phyloP scores from a whole-genome alignment of 2,888 invertebrate genomes.

The Clusia tigrina region DNA sequence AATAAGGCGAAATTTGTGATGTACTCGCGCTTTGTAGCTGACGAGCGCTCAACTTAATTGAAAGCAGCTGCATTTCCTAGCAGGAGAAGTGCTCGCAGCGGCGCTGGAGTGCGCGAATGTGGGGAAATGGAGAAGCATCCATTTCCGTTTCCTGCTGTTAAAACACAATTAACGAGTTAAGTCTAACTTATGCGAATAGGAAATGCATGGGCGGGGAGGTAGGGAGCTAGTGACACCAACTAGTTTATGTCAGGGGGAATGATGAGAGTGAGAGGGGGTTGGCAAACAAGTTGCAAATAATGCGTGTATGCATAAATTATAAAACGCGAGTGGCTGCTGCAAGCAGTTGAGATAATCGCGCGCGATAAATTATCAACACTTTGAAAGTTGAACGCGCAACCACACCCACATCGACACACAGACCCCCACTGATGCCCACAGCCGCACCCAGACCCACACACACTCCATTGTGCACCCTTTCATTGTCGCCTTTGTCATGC shows the following conservation, averaged over 20 bases:
- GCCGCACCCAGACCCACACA: neutral
- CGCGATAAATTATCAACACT: slow-evolving; percentile 52
- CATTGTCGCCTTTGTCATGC: no score
- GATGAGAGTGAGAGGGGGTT: neutral
- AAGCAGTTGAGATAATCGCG: slow-evolving; percentile 52
- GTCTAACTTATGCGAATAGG: slow-evolving; percentile 16
- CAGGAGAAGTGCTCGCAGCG: no score
- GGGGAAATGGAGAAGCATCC: neutral
- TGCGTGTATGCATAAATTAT: slow-evolving; percentile 49
- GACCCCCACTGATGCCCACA: neutral
- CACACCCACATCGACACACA: neutral
- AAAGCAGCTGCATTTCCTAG: no score
- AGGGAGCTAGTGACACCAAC: no score
- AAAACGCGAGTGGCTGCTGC: slow-evolving; percentile 27
- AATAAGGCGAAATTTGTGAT: no score
- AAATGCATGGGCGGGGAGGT: no score
- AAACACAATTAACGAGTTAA: slow-evolving; percentile 44
- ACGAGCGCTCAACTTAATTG: no score
- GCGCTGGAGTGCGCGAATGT: neutral
- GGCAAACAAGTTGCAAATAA: slow-evolving; percentile 19
- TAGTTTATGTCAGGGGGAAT: no score
- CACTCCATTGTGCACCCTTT: neutral
- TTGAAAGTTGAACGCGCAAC: no score
- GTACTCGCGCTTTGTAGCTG: no score
- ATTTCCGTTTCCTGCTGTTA: slow-evolving; percentile 50